phyloP scores from a whole-genome alignment of 2,113 vertebrate species.

The Clarias macrocephalus region DNA sequence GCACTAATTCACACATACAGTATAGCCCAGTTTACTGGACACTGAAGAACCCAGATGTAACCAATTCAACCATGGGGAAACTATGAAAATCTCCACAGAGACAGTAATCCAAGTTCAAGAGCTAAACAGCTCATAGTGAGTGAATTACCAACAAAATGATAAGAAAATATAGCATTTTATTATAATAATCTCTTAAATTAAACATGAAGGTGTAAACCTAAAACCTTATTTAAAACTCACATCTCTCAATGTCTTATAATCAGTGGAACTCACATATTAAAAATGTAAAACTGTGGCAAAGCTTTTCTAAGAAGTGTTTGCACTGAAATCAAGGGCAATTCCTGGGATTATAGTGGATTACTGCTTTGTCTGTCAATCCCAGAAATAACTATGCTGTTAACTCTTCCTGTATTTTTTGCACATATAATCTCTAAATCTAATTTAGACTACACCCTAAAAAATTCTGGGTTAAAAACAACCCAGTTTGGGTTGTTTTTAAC shows the following conservation, averaged over 20 bases:
- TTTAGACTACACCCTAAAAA: no score
- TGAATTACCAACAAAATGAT: background rate
- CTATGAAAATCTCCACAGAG: background rate
- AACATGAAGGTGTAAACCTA: background rate
- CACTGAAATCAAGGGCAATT: constrained; percentile 54
- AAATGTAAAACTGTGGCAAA: background rate
- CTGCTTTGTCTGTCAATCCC: constrained; percentile 53
- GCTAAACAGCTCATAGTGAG: background rate
- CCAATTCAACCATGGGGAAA: background rate
- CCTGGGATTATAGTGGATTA: constrained; percentile 67
- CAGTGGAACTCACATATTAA: background rate
- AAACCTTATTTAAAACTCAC: background rate
- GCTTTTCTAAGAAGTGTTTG: background rate
- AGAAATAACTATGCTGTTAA: constrained; percentile 48
- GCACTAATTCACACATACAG: background rate
- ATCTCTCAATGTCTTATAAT: background rate
- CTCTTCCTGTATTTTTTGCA: background rate
- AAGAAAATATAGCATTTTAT: background rate
- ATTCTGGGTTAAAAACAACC: no score
- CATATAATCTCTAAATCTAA: no score
- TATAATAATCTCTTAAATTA: background rate
- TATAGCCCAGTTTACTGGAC: background rate
- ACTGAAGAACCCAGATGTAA: background rate
- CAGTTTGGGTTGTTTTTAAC: no score
- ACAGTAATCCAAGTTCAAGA: background rate